Percentiles rank a stretch among this genome's conserved stretches.
phyloP scores from a whole-genome alignment of 2,113 vertebrate species.

The Nanger granti region DNA sequence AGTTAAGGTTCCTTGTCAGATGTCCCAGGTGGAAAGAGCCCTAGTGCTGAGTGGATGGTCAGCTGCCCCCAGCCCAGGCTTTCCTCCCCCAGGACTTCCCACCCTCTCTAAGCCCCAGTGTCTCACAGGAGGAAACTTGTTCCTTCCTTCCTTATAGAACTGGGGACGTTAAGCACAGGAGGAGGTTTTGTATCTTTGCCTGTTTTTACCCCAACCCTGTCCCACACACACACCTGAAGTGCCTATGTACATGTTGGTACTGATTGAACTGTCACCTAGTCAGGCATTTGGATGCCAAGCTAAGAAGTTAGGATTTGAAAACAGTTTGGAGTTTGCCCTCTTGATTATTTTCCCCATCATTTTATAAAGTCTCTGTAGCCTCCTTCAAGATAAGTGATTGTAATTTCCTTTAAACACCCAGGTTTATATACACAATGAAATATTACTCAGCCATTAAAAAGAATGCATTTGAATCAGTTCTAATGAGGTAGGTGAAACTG shows the following conservation, averaged over 20 bases:
- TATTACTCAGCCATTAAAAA: too few species aligned
- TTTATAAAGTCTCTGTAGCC: not conserved
- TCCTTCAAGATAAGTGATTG: not conserved
- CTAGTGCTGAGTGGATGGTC: accelerated
- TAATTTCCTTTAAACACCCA: not conserved
- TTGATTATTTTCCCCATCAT: not conserved
- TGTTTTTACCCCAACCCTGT: not conserved
- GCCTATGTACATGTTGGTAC: not conserved
- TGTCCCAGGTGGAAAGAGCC: not conserved
- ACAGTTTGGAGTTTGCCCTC: not conserved
- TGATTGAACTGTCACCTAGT: not conserved
- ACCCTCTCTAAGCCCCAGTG: too few species aligned
- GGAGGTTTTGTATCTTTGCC: not conserved
- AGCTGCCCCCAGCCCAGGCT: not conserved
- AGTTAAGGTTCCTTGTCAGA: too few species aligned
- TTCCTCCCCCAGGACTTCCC: too few species aligned
- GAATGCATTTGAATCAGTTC: too few species aligned
- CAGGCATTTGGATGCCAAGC: not conserved
- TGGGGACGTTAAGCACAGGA: not conserved
- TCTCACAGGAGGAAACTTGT: not conserved
- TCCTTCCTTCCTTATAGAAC: not conserved
- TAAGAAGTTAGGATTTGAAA: not conserved
- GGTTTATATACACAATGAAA: too few species aligned
- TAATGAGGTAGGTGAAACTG: too few species aligned
- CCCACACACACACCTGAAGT: not conserved